Evolutionary conservation across 1,140 invertebrate species (phyloP).

Genomic region (Magallana angulata): DNA sequence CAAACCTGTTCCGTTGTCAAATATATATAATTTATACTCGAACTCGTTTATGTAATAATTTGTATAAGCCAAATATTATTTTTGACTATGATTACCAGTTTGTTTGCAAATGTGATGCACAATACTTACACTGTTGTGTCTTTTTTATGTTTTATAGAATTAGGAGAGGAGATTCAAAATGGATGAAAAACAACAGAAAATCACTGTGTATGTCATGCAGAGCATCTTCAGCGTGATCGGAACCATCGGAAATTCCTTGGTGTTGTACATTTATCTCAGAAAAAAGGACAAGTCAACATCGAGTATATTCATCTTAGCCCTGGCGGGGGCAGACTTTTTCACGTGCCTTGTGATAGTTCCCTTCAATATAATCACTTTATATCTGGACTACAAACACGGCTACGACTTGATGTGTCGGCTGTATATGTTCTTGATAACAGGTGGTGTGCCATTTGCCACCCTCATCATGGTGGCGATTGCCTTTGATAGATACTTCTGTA

Average conservation of each 20-base stretch:
- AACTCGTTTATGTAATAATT: too few relatives aligned
- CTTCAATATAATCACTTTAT: constrained; percentile 71
- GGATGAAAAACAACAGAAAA: constrained; percentile 16
- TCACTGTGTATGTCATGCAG: constrained; percentile 58
- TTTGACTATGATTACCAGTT: too few relatives aligned
- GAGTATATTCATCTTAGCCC: constrained; percentile 77
- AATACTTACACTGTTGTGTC: too few relatives aligned
- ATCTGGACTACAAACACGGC: constrained; percentile 62
- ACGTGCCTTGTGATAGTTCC: constrained; percentile 75
- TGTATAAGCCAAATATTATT: too few relatives aligned
- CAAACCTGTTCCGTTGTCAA: too few relatives aligned
- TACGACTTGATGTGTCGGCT: constrained; percentile 74
- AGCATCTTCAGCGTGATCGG: constrained; percentile 72
- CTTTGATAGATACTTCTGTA: constrained; percentile 78
- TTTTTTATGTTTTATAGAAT: background rate
- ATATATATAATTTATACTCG: too few relatives aligned
- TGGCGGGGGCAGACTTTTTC: constrained; percentile 76
- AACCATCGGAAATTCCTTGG: constrained; percentile 76
- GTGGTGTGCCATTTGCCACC: constrained; percentile 76
- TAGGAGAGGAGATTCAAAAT: background rate
- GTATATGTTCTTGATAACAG: constrained; percentile 77
- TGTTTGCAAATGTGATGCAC: too few relatives aligned
- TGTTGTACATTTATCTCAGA: constrained; percentile 77
- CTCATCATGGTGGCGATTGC: constrained; percentile 79
- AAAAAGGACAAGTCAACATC: constrained; percentile 75